phyloP scores from a whole-genome alignment of 2,113 vertebrate genomes.

The Alligator mississippiensis region DNA sequence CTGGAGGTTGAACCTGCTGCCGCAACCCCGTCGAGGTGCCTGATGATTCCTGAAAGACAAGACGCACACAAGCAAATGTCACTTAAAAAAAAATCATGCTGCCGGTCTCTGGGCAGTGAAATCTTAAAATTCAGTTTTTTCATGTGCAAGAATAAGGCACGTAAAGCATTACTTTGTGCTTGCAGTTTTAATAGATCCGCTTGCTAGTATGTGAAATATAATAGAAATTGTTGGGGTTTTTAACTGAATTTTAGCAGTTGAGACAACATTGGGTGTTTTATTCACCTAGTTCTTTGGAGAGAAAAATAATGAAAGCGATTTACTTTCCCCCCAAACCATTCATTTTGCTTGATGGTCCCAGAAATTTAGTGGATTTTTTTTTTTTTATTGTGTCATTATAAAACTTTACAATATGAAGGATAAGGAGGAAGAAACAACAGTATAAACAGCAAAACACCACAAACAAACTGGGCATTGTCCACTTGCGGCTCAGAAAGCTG shows the following conservation, averaged over 20 bases:
- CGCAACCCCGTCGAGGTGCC: not conserved
- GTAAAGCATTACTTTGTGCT: accelerated
- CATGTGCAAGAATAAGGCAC: not conserved
- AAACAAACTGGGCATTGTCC: too few species aligned
- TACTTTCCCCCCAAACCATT: not conserved
- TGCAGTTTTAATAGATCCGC: not conserved
- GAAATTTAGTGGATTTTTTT: not conserved
- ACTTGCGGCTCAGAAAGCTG: too few species aligned
- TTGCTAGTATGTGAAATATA: too few species aligned
- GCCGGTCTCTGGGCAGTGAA: not conserved
- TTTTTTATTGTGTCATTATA: not conserved
- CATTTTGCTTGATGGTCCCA: not conserved
- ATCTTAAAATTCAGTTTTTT: not conserved
- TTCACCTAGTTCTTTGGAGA: not conserved
- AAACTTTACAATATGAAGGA: too few species aligned
- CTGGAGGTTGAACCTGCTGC: not conserved
- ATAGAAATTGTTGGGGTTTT: not conserved
- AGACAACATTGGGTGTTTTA: not conserved
- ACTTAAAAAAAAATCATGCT: not conserved
- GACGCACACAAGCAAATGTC: accelerated
- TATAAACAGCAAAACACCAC: too few species aligned
- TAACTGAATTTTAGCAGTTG: not conserved
- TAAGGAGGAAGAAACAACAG: too few species aligned
- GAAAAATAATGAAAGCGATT: not conserved
- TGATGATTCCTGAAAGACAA: not conserved